Evolutionary conservation across 2,797 vertebrate species (phyloP), one percentile per base, ranked within the genome.

Genomic region (Argyrosomus regius): DNA sequence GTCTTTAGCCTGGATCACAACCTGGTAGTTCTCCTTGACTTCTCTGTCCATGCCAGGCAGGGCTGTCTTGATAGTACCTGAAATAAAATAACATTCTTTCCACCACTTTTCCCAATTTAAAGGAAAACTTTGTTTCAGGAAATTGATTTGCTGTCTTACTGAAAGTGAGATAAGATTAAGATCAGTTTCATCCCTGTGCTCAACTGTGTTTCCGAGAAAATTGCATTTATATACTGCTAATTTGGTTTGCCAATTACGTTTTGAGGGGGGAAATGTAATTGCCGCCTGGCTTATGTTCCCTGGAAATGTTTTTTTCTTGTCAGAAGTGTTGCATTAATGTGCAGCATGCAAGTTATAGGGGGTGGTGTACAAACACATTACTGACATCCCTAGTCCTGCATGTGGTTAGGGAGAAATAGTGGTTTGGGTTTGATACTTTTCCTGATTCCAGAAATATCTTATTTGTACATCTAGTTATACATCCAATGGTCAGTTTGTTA

Each of bases 1-100:
- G 93, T 99, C 98, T 68, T 99, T 99, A 11, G 98, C 98, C 87
- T 99, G 98, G 90, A 99, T 99, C 76, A 99, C 97, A 61, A 99
- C 98, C 94, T 99, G 98, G 87, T 99, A 99, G 28, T 97, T 95
- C 18, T 99, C 98, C 75, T 96, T 96, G 39, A 98, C 97, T 93
- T 99, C 98, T 85, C 98, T 94, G 88, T 97, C 97, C 98, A 99
- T 99, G 76, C 97, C 97, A 0, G 98, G 96, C 24, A 99, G 93
- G n/a, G 98, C 97, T 8, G 98, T 99, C 93, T 96, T 97, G 90
- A 99, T 98, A 64, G 97, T 92, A 28, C 98, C 98, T 99, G 91
- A 28, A 78, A 10, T 13, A 11, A 24, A 12, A n/a, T 2, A 70
- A 45, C 8, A 57, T 53, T 11, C 3, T 31, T 66, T 56, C 61